Conservation (phyloP, 2,797 vertebrate species). For the Lates japonicus region DNA sequence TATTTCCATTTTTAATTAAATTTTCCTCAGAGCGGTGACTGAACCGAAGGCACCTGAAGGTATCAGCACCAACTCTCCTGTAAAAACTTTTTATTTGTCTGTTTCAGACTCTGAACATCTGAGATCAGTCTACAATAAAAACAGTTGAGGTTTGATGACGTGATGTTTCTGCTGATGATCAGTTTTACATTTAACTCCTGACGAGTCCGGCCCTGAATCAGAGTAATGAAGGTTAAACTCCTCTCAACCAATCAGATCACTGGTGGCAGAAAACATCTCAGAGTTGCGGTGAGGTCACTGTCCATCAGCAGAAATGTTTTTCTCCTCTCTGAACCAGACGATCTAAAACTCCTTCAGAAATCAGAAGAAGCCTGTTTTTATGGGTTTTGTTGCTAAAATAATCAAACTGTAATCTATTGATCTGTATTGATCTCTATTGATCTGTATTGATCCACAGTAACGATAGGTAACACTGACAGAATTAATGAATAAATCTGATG, state of each 20-base stretch:
- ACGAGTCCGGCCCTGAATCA: background rate
- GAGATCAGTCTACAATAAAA: background rate
- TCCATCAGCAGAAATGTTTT: background rate
- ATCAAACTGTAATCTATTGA: slow-evolving; percentile 80
- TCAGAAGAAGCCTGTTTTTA: slow-evolving; percentile 75
- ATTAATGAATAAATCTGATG: slow-evolving; percentile 80
- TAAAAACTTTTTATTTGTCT: background rate
- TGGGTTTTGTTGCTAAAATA: slow-evolving; percentile 80
- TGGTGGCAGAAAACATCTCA: background rate
- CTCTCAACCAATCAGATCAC: background rate
- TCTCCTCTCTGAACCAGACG: background rate
- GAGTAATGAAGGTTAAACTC: background rate
- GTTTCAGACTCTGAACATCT: background rate
- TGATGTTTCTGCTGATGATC: slow-evolving; percentile 10
- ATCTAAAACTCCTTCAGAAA: slow-evolving; percentile 40
- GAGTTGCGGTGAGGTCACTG: background rate
- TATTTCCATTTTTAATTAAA: slow-evolving; percentile 4
- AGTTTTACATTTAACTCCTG: background rate
- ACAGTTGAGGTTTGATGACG: background rate
- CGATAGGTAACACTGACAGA: slow-evolving; percentile 83
- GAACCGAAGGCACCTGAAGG: background rate
- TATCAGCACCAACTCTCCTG: background rate
- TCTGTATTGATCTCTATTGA: slow-evolving; percentile 80
- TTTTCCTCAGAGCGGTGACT: background rate
- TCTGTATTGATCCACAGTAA: slow-evolving; percentile 78